Conservation (phyloP, 2,888 invertebrate genomes). For the Catotricha subobsoleta region DNA sequence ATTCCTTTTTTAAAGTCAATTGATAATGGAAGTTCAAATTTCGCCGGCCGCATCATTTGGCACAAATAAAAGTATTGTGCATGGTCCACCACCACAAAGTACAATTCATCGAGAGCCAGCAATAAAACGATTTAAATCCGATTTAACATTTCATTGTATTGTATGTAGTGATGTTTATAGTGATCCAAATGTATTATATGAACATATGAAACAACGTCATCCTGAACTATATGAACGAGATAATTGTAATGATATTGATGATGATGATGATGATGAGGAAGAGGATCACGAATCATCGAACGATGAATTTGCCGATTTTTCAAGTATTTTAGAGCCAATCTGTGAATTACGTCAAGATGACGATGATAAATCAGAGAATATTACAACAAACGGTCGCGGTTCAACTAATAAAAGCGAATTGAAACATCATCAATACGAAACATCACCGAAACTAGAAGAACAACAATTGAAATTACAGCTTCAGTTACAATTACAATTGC, state of each 20-base stretch:
- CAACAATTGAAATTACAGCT: neutral
- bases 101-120: neutral
- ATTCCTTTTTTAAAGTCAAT: neutral
- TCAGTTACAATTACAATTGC: neutral
- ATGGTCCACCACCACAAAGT: neutral
- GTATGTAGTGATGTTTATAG: slow-evolving; percentile 25
- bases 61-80: neutral
- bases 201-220: slow-evolving; percentile 25
- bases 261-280: slow-evolving; percentile 9
- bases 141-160: slow-evolving; percentile 28
- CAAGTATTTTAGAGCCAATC: slow-evolving; percentile 27
- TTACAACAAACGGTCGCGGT: neutral
- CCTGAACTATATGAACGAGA: slow-evolving; percentile 9
- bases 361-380: slow-evolving; percentile 10
- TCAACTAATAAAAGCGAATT: neutral
- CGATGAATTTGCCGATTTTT: slow-evolving; percentile 17
- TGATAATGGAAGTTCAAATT: slow-evolving; percentile 6
- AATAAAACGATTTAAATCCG: slow-evolving; percentile 13
- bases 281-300: slow-evolving; percentile 12
- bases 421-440: neutral
- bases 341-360: slow-evolving; percentile 18
- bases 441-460: neutral
- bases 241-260: slow-evolving; percentile 2
- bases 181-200: slow-evolving; percentile 23
- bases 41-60: neutral